Evolutionary conservation across 2,113 vertebrate species (phyloP), one percentile per base, ranked within the genome.

Genomic region (Balaeniceps rex): DNA sequence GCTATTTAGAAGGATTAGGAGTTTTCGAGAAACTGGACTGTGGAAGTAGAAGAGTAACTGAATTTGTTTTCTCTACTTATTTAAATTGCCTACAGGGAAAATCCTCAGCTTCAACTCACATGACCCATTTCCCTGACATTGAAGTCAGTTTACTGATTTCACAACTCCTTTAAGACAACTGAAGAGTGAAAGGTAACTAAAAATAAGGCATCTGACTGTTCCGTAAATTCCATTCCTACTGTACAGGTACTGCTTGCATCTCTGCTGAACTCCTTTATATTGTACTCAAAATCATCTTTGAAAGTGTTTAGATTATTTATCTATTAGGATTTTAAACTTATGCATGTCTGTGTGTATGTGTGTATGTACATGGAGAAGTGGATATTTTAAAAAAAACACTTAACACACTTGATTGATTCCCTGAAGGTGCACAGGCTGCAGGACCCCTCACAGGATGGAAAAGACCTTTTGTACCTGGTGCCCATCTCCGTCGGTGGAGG

Each of bases 31-130:
- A 90, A 77, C 61, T 55, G 64, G 79, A 58, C 75, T 14, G 3
- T 65, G 76, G 64, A 74, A 88, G 33, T 65, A 77, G 52, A 77
- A 57, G 46, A 66, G 63, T 33, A 80, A 94, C 34, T 65, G 51
- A 52, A 28, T 88, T 65, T 71, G 14, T 65, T 95, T 92, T 90
- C 76, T 95, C 81, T 86, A 46, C 54, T 79, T 90, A 65, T 40
- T 83, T 88, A 83, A 93, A 86, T 63, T 86, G 83, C 68, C 90
- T 58, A 12, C 36, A 51, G 83, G 79, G 68, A 77, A 92, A 94
- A 93, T 86, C 44, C 28, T 91, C 57, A 77, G 51, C 70, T 90
- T 79, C 78, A 54, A 65, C 86, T 78, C n/a, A 58, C 82, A 16
- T 14, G 46, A 80, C 58, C 87, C 90, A 70, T 42, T 80, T 82